Conservation (phyloP, 2,113 vertebrate species). For the Hypocryptadius cinnamomeus region DNA sequence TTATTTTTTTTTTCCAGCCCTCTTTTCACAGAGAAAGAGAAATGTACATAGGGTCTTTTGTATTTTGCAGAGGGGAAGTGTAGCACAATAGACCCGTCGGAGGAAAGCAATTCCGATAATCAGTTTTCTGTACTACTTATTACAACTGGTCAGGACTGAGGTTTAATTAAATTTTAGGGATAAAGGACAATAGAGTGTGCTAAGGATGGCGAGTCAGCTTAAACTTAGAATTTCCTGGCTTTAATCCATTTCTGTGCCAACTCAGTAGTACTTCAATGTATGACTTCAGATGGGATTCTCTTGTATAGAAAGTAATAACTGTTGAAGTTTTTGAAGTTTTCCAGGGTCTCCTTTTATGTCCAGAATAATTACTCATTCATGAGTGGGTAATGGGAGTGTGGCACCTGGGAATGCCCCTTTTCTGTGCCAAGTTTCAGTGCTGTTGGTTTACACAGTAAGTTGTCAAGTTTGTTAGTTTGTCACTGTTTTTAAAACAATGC, state of each 20-base stretch:
- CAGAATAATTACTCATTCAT: neutral
- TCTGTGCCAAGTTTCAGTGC: neutral
- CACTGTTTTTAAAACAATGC: neutral
- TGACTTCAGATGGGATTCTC: slow-evolving; percentile 58
- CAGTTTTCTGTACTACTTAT: slow-evolving; percentile 69
- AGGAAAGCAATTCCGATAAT: slow-evolving; percentile 67
- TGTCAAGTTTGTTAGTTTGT: neutral
- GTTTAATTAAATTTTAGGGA: slow-evolving; percentile 76
- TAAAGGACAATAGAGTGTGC: slow-evolving; percentile 65
- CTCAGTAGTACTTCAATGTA: slow-evolving; percentile 55
- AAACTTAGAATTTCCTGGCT: slow-evolving; percentile 69
- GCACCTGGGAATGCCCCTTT: neutral
- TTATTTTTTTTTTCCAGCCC: neutral
- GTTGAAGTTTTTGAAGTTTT: slow-evolving; percentile 27
- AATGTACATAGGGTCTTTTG: slow-evolving; percentile 58
- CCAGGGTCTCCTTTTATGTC: slow-evolving; percentile 19
- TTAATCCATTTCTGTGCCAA: slow-evolving; percentile 54
- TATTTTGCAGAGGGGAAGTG: slow-evolving; percentile 59
- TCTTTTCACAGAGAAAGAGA: slow-evolving; percentile 53
- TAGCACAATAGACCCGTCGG: slow-evolving; percentile 33
- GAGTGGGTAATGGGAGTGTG: neutral
- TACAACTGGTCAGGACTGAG: slow-evolving; percentile 59
- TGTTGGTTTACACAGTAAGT: neutral
- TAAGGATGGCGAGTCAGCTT: slow-evolving; percentile 63
- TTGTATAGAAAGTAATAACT: slow-evolving; percentile 49